These are phyloP conservation scores for Aphelenchoides besseyi DNA, from an alignment of 1,140 invertebrate species.

Conservation along the genomic window DNA sequence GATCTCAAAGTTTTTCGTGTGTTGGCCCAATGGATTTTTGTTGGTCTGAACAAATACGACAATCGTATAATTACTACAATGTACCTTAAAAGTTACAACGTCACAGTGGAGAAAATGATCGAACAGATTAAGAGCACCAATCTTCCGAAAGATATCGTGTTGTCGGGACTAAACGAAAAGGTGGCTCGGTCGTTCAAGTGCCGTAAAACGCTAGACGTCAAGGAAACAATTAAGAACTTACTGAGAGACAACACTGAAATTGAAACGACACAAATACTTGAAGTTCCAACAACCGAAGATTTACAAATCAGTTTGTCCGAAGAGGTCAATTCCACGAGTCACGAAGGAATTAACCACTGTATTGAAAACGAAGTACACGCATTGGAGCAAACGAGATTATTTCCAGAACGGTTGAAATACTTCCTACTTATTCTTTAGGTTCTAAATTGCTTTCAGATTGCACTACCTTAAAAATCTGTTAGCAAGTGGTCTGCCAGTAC, in stretches of 20 bases:
- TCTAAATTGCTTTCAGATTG: slow-evolving; percentile 19
- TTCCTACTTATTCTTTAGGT: background rate
- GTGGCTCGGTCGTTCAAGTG: slow-evolving; percentile 22
- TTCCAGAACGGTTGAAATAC: slow-evolving; percentile 29
- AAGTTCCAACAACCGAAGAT: background rate
- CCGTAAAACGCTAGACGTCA: slow-evolving; percentile 21
- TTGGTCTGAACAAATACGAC: slow-evolving; percentile 34
- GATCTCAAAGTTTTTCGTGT: slow-evolving; percentile 32
- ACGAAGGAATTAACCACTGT: slow-evolving; percentile 27
- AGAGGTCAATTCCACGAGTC: background rate
- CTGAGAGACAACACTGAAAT: slow-evolving; percentile 4
- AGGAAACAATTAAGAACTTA: slow-evolving; percentile 8
- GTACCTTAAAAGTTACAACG: slow-evolving; percentile 3
- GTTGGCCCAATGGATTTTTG: slow-evolving; percentile 40
- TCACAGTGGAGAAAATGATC: background rate
- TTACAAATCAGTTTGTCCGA: background rate
- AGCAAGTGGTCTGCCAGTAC: background rate
- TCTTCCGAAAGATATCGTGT: slow-evolving; percentile 30
- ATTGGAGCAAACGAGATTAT: slow-evolving; percentile 13
- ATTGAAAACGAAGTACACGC: slow-evolving; percentile 26
- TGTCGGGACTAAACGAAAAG: slow-evolving; percentile 23
- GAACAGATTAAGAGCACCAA: slow-evolving; percentile 28
- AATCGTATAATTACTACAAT: slow-evolving; percentile 29
- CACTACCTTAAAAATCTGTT: slow-evolving; percentile 21
- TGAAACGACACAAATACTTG: background rate